Evolutionary conservation across 2,888 invertebrate genomes (phyloP), one percentile per base, ranked within the genome.

Genomic region (Salpingus planirostris): DNA sequence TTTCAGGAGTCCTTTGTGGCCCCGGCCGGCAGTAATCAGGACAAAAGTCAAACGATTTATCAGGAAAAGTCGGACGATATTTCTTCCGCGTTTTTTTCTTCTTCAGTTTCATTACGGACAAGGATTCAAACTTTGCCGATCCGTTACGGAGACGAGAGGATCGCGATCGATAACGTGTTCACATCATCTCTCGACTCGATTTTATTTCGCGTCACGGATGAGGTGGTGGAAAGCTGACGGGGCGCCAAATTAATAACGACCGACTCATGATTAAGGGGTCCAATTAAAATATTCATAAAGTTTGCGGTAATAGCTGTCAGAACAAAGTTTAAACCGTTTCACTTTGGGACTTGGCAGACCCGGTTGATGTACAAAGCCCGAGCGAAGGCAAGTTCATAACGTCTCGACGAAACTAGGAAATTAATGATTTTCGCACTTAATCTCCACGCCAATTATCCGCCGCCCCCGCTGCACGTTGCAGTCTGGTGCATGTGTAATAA

Each of bases 1-100:
- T 54, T 54, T 47, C 54, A 61, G 65, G 66, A 68, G 61, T 67
- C 71, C 66, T 73, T 73, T 72, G 73, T 67, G 72, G 71, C 66
- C 62, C 58, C 59, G 64, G 62, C 64, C 57, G 25, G 55, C 57
- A 55, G 54, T 59, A 57, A 59, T 59, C 58, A 58, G 54, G 43
- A 57, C 56, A 54, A 58, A 59, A 59, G 59, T 56, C 56, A 43
- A 37, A 37, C 55, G 52, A 57, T 60, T 59, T 59, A 59, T 60
- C 59, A 59, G 43, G 39, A 49, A 55, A 57, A 54, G 49, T 55
- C 52, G 47, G 41, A 41, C 40, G 33, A 50, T 57, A 50, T 59
- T 57, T 57, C 50, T 49, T 45, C 43, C 46, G n/a, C n/a, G n/a
- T n/a, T 50, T 49, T 46, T 47, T 42, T 23, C 31, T 49, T 52